A percentile compares a stretch with the other conserved stretches of the same genome.
Evolutionary conservation across 2,797 vertebrate genomes (phyloP).

Genomic region (Notoglanidium macrostoma): DNA sequence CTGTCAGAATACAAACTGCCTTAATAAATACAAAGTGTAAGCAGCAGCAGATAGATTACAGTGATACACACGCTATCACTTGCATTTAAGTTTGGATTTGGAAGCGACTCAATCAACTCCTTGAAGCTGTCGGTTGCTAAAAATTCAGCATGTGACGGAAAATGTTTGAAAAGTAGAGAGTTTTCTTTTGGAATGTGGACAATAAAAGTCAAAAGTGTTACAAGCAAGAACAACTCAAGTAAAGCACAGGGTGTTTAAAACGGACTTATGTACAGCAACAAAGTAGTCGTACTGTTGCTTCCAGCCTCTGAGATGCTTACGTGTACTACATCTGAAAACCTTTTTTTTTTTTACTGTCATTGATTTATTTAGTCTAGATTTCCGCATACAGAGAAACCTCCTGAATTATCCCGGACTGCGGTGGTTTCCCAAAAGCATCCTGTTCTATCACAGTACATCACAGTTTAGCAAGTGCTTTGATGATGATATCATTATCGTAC

Average conservation of each 20-base stretch:
- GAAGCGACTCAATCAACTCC: not conserved
- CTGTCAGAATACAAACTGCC: not conserved
- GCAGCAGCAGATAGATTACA: not conserved
- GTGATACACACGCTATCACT: too few species aligned
- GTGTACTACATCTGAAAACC: not conserved
- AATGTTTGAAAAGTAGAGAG: not conserved
- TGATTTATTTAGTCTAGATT: constrained; percentile 8
- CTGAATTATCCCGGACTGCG: not conserved
- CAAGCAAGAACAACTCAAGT: not conserved
- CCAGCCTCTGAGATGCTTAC: not conserved
- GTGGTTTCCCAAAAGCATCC: not conserved
- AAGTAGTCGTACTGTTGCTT: not conserved
- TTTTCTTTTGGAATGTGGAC: not conserved
- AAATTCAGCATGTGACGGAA: not conserved
- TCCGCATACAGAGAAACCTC: not conserved
- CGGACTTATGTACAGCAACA: not conserved
- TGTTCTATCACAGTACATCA: not conserved
- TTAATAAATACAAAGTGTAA: not conserved
- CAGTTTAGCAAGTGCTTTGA: not conserved
- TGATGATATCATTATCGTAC: not conserved
- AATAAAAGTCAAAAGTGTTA: not conserved
- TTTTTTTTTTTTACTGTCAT: not conserved
- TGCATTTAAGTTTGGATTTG: not conserved
- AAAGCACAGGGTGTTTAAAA: too few species aligned
- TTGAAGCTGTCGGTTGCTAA: not conserved